A percentile compares a stretch with the other conserved stretches of the same genome.
phyloP scores from a whole-genome alignment of 2,888 invertebrate genomes.

The Nephrotoma flavescens region DNA sequence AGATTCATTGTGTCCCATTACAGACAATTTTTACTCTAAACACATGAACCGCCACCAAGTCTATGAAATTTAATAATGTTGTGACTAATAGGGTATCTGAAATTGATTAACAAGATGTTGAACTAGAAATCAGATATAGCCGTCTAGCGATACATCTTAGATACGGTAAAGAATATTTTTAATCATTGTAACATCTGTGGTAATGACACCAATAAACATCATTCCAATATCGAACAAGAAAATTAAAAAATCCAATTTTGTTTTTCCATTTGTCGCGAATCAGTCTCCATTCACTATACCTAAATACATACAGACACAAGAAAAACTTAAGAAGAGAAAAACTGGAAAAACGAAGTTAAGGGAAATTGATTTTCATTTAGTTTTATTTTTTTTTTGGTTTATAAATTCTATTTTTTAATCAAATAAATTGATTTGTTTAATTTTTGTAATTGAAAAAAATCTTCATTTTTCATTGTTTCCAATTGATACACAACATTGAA shows the following conservation, averaged over 20 bases:
- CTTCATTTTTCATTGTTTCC: background rate
- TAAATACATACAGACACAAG: background rate
- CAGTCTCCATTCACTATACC: background rate
- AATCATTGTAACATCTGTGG: background rate
- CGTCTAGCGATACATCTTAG: background rate
- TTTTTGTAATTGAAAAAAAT: background rate
- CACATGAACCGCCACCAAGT: too few relatives aligned
- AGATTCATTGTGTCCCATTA: too few relatives aligned
- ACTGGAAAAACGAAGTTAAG: background rate
- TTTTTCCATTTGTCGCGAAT: background rate
- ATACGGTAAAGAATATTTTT: background rate
- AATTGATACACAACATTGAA: background rate
- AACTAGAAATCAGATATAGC: background rate
- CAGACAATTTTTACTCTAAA: too few relatives aligned
- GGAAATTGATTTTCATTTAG: background rate
- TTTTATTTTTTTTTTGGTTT: background rate
- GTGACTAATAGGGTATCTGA: too few relatives aligned
- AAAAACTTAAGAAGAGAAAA: background rate
- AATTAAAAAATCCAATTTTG: background rate
- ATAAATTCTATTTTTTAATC: background rate
- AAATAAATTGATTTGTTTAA: background rate
- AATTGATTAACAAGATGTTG: background rate
- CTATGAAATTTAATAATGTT: too few relatives aligned
- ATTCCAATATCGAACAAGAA: background rate
- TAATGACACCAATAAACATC: background rate